phyloP scores from a whole-genome alignment of 92 coral and sea anemone genomes.

The Siderastrea radians region DNA sequence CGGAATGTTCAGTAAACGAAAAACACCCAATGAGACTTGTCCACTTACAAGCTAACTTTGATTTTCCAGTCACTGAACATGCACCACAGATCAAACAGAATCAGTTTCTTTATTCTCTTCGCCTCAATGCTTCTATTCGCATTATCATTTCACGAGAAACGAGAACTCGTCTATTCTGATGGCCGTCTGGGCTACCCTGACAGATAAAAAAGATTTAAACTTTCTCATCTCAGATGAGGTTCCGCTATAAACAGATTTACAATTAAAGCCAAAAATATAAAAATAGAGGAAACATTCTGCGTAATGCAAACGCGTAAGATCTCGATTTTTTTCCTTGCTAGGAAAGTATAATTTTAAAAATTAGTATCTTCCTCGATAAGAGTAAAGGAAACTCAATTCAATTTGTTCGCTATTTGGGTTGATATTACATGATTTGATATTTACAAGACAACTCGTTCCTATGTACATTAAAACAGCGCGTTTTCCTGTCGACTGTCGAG shows the following conservation, averaged over 20 bases:
- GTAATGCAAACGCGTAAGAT: not conserved
- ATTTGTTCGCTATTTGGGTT: not conserved
- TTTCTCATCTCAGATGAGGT: not conserved
- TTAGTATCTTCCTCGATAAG: not conserved
- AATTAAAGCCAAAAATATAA: constrained; percentile 2
- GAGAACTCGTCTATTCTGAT: not conserved
- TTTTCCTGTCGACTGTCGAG: not conserved
- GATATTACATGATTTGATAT: constrained; percentile 19
- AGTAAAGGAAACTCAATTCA: not conserved
- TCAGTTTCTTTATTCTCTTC: not conserved
- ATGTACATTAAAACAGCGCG: not conserved
- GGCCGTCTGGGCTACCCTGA: not conserved
- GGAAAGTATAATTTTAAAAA: constrained; percentile 8
- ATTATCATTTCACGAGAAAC: not conserved
- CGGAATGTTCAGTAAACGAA: too few relatives aligned
- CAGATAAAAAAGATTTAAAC: not conserved
- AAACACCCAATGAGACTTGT: too few relatives aligned
- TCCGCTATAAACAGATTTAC: constrained; percentile 29
- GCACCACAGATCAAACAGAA: not conserved
- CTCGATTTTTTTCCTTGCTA: not conserved
- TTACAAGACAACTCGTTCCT: not conserved
- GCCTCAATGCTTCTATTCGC: not conserved
- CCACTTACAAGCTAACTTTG: too few relatives aligned
- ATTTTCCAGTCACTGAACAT: not conserved
- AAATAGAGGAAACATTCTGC: not conserved